phyloP scores from a whole-genome alignment of 2,888 invertebrate genomes.

The Penaeus monodon region DNA sequence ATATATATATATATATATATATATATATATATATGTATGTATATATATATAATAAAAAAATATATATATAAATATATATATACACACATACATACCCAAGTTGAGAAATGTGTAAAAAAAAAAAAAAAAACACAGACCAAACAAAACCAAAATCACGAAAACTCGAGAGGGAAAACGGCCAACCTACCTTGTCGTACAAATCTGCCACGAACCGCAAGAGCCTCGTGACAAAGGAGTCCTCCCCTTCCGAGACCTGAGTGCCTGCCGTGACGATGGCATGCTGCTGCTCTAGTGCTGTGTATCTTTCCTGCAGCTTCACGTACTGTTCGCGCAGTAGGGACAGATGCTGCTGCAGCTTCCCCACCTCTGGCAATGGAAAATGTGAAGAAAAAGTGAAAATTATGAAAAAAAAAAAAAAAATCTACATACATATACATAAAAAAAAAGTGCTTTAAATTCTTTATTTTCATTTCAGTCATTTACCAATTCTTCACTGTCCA shows the following conservation, averaged over 20 bases:
- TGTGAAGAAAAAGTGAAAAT: background rate
- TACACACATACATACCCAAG: too few species aligned
- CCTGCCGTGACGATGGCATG: slow-evolving; percentile 83
- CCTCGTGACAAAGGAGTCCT: slow-evolving; percentile 87
- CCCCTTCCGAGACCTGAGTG: slow-evolving; percentile 73
- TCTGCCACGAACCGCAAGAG: slow-evolving; percentile 84
- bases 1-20: too few species aligned
- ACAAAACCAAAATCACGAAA: too few species aligned
- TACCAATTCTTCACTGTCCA: too few species aligned
- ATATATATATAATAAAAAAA: too few species aligned
- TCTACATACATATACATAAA: background rate
- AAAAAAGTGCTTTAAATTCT: too few species aligned
- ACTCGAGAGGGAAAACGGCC: too few species aligned
- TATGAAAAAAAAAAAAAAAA: background rate
- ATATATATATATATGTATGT: too few species aligned
- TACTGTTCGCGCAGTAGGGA: slow-evolving; percentile 89
- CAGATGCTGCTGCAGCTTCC: slow-evolving; percentile 83
- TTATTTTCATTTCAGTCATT: too few species aligned
- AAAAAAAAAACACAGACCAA: too few species aligned
- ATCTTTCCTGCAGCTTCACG: slow-evolving; percentile 85
- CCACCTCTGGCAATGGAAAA: slow-evolving; percentile 68
- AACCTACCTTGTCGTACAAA: slow-evolving; percentile 80
- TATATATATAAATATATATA: too few species aligned
- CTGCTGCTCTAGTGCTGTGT: slow-evolving; percentile 85
- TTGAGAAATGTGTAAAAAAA: too few species aligned